Conservation (phyloP, 1,140 invertebrate genomes). For the Trichogramma pretiosum region DNA sequence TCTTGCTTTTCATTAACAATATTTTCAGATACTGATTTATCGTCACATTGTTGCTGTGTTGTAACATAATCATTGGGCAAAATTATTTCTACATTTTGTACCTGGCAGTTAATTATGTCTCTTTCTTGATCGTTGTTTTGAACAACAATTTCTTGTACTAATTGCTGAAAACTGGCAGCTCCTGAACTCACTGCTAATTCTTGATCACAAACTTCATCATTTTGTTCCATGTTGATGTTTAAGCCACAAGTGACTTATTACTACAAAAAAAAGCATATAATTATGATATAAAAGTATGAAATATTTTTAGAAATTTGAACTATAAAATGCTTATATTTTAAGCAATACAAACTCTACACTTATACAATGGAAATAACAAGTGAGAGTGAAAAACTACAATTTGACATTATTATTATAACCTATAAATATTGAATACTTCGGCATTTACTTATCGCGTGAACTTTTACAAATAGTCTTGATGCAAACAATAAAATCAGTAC, state of each 20-base stretch:
- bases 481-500: too few relatives aligned
- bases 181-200: slow-evolving; percentile 4
- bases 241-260: neutral
- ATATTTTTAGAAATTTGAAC: too few relatives aligned
- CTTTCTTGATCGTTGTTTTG: slow-evolving; percentile 7
- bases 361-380: too few relatives aligned
- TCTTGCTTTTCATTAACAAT: slow-evolving; percentile 2
- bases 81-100: slow-evolving; percentile 5
- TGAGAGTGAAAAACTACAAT: too few relatives aligned
- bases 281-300: neutral
- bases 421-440: too few relatives aligned
- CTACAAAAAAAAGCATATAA: neutral
- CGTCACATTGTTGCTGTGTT: slow-evolving; percentile 2
- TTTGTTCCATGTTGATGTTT: slow-evolving; percentile 11
- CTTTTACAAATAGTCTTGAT: too few relatives aligned
- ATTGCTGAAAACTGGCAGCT: neutral
- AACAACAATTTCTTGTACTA: slow-evolving; percentile 13
- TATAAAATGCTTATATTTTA: too few relatives aligned
- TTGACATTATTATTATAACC: too few relatives aligned
- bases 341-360: too few relatives aligned
- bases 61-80: slow-evolving; percentile 9
- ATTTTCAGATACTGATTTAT: too few relatives aligned
- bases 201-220: slow-evolving; percentile 11
- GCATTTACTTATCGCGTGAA: too few relatives aligned
- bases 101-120: slow-evolving; percentile 2